Evolutionary conservation across 2,888 invertebrate genomes (phyloP), one percentile per base, ranked within the genome.

Genomic region (Hermaeophaga mercurialis): DNA sequence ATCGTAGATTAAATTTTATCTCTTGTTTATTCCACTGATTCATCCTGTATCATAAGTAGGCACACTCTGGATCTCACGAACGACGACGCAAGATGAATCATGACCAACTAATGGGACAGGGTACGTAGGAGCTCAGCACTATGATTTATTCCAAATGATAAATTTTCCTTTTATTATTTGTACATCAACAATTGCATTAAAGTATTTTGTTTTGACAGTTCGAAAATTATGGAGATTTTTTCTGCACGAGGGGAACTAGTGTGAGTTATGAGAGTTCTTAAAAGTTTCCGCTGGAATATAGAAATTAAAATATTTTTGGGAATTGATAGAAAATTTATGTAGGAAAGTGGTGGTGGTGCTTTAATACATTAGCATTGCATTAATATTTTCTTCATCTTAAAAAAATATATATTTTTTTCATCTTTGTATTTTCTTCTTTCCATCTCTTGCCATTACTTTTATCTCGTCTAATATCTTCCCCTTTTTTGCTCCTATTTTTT

Each of bases 41-140:
- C n/a, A n/a, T n/a, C n/a, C n/a, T n/a, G n/a, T n/a, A n/a, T n/a
- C n/a, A n/a, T n/a, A n/a, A n/a, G n/a, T n/a, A n/a, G n/a, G n/a
- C n/a, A n/a, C n/a, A n/a, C n/a, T n/a, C n/a, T n/a, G n/a, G n/a
- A n/a, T n/a, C n/a, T n/a, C n/a, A n/a, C n/a, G n/a, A n/a, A n/a
- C n/a, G n/a, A n/a, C n/a, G n/a, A n/a, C n/a, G n/a, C 12, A 17
- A 39, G 43, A 62, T 62, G 62, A 62, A 60, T 62, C 62, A 62
- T 56, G 47, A 43, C 46, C 54, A 56, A 62, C 58, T 59, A 62
- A 62, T 59, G 56, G 50, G 62, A 62, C 62, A 60, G 50, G 56
- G 58, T 53, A 54, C 56, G 61, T 56, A 56, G 62, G 53, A 54
- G 62, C 53, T 44, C 41, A 28, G 33, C 41, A 44, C n/a, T 17